These are phyloP conservation scores for Hippoglossus hippoglossus DNA, from an alignment of 2,797 vertebrate genomes.

Conservation along the genomic window DNA sequence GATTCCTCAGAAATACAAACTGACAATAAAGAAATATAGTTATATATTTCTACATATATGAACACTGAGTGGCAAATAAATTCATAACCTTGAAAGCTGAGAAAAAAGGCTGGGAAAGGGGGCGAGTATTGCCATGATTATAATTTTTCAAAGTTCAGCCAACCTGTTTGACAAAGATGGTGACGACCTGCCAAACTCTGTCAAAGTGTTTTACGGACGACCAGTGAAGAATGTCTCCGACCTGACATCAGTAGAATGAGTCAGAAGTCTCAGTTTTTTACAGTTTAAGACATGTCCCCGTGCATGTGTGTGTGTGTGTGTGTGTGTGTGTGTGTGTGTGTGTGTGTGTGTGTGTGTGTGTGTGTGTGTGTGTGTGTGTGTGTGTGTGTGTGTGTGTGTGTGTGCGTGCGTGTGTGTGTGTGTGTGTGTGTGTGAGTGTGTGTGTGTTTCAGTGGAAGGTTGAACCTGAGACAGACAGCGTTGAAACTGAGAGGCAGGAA, in stretches of 20 bases:
- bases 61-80: constrained; percentile 28
- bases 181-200: constrained; percentile 31
- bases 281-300: constrained; percentile 1
- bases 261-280: constrained; percentile 13
- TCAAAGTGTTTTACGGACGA: constrained; percentile 37
- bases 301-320: not conserved
- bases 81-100: constrained; percentile 13
- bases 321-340: not conserved
- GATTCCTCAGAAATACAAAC: constrained; percentile 21
- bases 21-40: constrained; percentile 11
- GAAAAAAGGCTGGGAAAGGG: not conserved
- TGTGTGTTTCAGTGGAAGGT: not conserved
- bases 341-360: not conserved
- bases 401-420: not conserved
- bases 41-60: not conserved
- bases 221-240: constrained; percentile 45
- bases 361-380: not conserved
- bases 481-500: not conserved
- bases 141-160: constrained; percentile 37
- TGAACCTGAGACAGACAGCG: constrained; percentile 1
- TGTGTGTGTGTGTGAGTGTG: not conserved
- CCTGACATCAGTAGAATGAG: constrained; percentile 40
- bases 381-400: not conserved
- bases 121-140: constrained; percentile 8
- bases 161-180: constrained; percentile 32